Conservation (phyloP, 2,888 invertebrate species). For the Orchesellides sinensis region DNA sequence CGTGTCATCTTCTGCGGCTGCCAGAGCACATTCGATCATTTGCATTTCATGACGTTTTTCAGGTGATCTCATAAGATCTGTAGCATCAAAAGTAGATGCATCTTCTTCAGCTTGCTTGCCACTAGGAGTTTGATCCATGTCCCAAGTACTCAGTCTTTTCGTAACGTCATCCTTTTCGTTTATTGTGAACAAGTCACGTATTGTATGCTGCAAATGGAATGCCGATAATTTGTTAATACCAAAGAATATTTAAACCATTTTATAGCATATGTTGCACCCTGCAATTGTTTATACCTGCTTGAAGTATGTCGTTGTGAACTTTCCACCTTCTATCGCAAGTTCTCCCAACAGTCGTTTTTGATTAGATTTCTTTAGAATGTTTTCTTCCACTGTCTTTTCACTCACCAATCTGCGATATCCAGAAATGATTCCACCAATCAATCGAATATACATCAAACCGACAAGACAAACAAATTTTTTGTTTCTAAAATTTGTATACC, state of each 20-base stretch:
- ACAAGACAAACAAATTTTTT: slow-evolving; percentile 2
- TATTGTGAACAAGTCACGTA: slow-evolving; percentile 93
- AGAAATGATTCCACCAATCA: no score
- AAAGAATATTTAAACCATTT: background rate
- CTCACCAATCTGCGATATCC: slow-evolving; percentile 91
- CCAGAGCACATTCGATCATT: slow-evolving; percentile 85
- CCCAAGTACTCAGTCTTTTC: slow-evolving; percentile 79
- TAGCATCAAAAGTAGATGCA: slow-evolving; percentile 12
- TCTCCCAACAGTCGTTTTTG: slow-evolving; percentile 97
- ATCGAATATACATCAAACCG: slow-evolving; percentile 27
- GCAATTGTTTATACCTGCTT: slow-evolving; percentile 81
- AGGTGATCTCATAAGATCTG: slow-evolving; percentile 48
- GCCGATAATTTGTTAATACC: background rate
- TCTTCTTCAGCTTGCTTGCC: slow-evolving; percentile 20
- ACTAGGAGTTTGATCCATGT: background rate
- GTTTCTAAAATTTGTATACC: no score
- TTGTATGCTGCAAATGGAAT: slow-evolving; percentile 84
- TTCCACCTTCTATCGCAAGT: slow-evolving; percentile 98
- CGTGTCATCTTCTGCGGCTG: slow-evolving; percentile 95
- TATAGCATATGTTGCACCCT: background rate
- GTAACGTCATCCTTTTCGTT: slow-evolving; percentile 82
- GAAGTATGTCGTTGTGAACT: slow-evolving; percentile 98
- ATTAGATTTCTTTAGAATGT: slow-evolving; percentile 98
- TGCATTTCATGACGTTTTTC: slow-evolving; percentile 52
- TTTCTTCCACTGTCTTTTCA: slow-evolving; percentile 98